Evolutionary conservation across 2,797 vertebrate genomes (phyloP), one percentile per base, ranked within the genome.

Genomic region (Anas bernieri): DNA sequence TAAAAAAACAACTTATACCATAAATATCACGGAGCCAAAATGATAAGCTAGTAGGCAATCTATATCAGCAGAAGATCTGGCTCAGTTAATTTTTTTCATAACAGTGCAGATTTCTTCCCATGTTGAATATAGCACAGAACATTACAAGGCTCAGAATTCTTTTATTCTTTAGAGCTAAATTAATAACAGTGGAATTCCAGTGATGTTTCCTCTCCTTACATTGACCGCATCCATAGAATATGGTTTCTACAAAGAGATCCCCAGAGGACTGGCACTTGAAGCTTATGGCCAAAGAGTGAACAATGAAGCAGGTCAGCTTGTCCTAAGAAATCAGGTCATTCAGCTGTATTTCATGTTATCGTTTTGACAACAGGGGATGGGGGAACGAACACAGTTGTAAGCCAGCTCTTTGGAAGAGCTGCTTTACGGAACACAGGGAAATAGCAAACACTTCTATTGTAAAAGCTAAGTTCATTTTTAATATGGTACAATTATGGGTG

Each of bases 261-360:
- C 90, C 72, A 91, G 94, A 89, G 90, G 73, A 95, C 88, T 85
- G 76, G 62, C 93, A 92, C 88, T 94, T 81, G 78, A 94, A 96
- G 96, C 85, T 96, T 90, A 92, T 87, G 92, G 93, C 75, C 83
- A 64, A 92, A 93, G 83, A 92, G 0, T 95, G 93, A 97, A 96
- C 94, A 97, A 94, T 91, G 83, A 96, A 96, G 82, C 96, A 96
- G 96, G 96, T 96, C 96, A 96, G 66, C 90, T 93, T 94, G 95
- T 96, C 93, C 91, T 95, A 96, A 92, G 90, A 96, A 97, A 96
- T 96, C 96, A 97, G 94, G 96, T 96, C 96, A 94, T 90, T 97
- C 91, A 90, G 55, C 45, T 88, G 78, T 67, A 81, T 91, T 93
- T 86, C 90, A 61, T 84, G 73, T 96, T 91, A 97, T 96, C 83